Evolutionary conservation across 2,888 invertebrate genomes (phyloP), one percentile per base, ranked within the genome.

Genomic region (Caenorhabditis sp.): DNA sequence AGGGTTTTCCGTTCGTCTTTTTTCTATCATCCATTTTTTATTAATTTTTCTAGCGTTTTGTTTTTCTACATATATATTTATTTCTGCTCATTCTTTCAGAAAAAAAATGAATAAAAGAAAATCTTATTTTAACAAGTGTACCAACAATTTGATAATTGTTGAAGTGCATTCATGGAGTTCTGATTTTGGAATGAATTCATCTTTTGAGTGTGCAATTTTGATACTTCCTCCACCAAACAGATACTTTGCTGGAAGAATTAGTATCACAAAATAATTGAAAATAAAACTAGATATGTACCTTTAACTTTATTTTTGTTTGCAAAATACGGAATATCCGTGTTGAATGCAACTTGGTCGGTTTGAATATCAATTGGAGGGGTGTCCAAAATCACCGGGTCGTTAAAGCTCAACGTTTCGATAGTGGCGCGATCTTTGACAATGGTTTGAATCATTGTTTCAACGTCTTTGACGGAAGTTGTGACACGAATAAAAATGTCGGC

Each of bases 221-320:
- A 85, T 85, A 10, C 84, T 83, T 5, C 85, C 85, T 4, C 76
- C 81, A 10, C 85, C 85, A 66, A 82, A 83, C 6, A 85, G 70
- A 53, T 76, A 85, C 17, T 76, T 73, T 8, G 73, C 82, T 78
- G 50, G 51, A 76, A 55, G n/a, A 10, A 23, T 19, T 24, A 50
- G 6, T 37, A 10, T 36, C 36, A 55, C 3, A 58, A 19, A 58
- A 36, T n/a, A n/a, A n/a, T n/a, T n/a, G n/a, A n/a, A n/a, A n/a
- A n/a, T n/a, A n/a, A n/a, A n/a, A n/a, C n/a, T n/a, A n/a, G n/a
- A n/a, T n/a, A n/a, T n/a, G n/a, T 31, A 76, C 79, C 83, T 58
- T 83, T 84, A n/a, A 84, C 67, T 21, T 76, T 72, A 24, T 81
- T 76, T 12, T 73, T 66, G 1, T 72, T 57, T 3, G 72, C 72